Conservation (phyloP, 2,888 invertebrate species). For the Acanthacorydalis orientalis region DNA sequence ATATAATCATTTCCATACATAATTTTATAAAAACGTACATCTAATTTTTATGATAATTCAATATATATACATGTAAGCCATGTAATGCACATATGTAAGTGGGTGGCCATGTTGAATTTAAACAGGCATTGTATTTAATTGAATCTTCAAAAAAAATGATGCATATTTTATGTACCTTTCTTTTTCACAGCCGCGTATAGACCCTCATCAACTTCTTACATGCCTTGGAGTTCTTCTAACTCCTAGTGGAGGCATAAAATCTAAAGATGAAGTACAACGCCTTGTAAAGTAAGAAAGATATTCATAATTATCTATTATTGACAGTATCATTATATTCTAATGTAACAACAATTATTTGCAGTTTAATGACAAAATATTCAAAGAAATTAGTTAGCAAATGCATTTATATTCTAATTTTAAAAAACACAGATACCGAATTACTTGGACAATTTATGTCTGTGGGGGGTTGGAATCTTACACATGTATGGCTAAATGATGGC, state of each 20-base stretch:
- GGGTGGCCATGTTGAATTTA: too few species aligned
- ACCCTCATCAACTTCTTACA: slow-evolving; percentile 73
- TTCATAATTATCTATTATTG: slow-evolving; percentile 6
- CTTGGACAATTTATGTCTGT: slow-evolving; percentile 77
- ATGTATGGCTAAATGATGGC: slow-evolving; percentile 81
- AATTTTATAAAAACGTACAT: too few species aligned
- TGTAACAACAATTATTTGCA: slow-evolving; percentile 29
- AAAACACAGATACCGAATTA: slow-evolving; percentile 67
- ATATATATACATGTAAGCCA: too few species aligned
- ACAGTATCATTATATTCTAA: slow-evolving; percentile 5
- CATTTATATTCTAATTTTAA: slow-evolving; percentile 83
- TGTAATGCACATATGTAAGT: too few species aligned
- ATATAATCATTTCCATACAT: too few species aligned
- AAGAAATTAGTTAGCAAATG: slow-evolving; percentile 91
- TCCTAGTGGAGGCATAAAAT: slow-evolving; percentile 73
- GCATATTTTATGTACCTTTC: too few species aligned
- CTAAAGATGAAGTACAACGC: slow-evolving; percentile 71
- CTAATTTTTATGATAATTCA: too few species aligned
- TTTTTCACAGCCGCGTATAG: slow-evolving; percentile 72
- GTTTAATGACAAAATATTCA: slow-evolving; percentile 90
- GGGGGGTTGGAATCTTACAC: slow-evolving; percentile 84
- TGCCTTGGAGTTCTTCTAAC: slow-evolving; percentile 76
- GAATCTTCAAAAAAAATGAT: too few species aligned
- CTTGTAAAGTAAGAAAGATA: slow-evolving; percentile 55
- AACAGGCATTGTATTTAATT: too few species aligned